Conservation (phyloP, 2,797 vertebrate species). For the Buphagus erythrorhynchus region DNA sequence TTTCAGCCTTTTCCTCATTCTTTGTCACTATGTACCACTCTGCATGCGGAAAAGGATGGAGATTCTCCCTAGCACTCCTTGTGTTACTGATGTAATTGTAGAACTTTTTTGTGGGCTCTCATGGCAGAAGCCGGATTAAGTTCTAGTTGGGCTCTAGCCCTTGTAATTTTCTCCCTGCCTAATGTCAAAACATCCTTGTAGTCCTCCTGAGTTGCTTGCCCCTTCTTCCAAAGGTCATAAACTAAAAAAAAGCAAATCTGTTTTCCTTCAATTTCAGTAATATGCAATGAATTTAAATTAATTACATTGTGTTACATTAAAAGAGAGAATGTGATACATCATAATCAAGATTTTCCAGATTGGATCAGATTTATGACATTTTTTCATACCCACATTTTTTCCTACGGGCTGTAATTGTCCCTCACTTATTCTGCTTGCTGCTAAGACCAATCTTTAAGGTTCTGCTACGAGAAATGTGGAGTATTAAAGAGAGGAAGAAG, state of each 20-base stretch:
- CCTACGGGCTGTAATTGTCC: background rate
- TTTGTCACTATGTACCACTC: background rate
- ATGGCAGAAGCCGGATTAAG: background rate
- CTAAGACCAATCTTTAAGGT: background rate
- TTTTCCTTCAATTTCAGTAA: background rate
- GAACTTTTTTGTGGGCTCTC: background rate
- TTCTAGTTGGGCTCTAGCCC: background rate
- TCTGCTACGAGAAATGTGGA: background rate
- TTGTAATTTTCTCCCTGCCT: background rate
- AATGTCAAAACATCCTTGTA: background rate
- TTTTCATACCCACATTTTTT: background rate
- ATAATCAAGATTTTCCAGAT: background rate
- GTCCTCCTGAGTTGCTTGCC: background rate
- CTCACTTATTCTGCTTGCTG: background rate
- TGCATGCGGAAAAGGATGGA: background rate
- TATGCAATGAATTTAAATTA: background rate
- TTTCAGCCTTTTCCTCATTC: background rate
- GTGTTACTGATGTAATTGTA: background rate
- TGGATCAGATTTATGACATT: background rate
- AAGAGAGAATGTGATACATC: background rate
- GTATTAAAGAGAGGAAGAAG: background rate
- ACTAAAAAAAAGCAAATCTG: background rate
- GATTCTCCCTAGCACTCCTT: background rate
- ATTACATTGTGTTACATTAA: background rate
- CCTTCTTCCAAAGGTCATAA: background rate